A percentile compares a stretch with the other conserved stretches of the same genome.
Conservation (phyloP, 2,113 vertebrate species). For the Halichoeres trimaculatus region DNA sequence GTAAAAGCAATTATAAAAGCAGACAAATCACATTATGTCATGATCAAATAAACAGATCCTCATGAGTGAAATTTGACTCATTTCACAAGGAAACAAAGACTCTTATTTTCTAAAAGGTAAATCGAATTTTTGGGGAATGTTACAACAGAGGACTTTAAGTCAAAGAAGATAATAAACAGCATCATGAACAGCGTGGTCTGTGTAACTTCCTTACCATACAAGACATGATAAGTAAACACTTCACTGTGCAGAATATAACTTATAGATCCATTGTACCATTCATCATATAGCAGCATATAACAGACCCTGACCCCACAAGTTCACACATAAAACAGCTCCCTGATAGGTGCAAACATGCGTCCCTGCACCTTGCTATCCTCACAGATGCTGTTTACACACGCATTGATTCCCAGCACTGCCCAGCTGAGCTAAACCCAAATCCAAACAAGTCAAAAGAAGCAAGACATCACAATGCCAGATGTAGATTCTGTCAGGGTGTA, state of each 20-base stretch:
- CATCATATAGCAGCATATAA: slow-evolving; percentile 38
- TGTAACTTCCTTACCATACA: background rate
- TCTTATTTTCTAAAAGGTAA: background rate
- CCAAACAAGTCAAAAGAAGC: slow-evolving; percentile 7
- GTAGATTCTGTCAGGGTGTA: slow-evolving; percentile 24
- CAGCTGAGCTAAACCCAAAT: slow-evolving; percentile 13
- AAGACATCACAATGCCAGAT: slow-evolving; percentile 5
- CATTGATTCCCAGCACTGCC: background rate
- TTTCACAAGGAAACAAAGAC: background rate
- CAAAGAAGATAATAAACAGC: background rate
- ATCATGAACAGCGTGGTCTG: background rate
- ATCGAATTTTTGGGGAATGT: background rate
- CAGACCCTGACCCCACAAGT: slow-evolving; percentile 30
- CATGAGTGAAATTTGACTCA: background rate
- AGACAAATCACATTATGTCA: background rate
- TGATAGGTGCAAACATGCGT: background rate
- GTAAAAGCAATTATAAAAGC: background rate
- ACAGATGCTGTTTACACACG: background rate
- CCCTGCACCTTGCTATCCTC: background rate
- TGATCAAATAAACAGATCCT: slow-evolving; percentile 14
- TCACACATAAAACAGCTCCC: background rate
- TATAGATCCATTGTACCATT: slow-evolving; percentile 27
- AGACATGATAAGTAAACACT: background rate
- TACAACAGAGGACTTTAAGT: background rate
- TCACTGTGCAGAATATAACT: slow-evolving; percentile 21